phyloP scores from a whole-genome alignment of 2,113 vertebrate genomes.

The Ancistrus triradiatus region DNA sequence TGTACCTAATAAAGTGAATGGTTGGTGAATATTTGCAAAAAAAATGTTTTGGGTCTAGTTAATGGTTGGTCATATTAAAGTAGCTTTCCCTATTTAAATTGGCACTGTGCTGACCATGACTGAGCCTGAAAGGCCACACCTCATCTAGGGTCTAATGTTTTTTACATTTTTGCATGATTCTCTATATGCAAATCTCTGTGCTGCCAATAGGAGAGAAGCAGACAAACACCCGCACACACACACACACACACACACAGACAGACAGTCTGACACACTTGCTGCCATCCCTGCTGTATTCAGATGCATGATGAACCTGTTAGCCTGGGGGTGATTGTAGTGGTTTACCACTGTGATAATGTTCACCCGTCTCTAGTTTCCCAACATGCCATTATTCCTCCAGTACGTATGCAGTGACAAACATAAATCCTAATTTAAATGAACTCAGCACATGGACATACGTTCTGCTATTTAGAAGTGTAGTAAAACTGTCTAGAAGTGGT shows the following conservation, averaged over 20 bases:
- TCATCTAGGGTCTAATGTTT: too few species aligned
- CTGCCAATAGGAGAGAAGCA: not conserved
- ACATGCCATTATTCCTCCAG: conserved; percentile 65
- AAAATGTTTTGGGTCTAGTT: too few species aligned
- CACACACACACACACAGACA: conserved; percentile 14
- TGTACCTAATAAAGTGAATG: too few species aligned
- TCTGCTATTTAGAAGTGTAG: too few species aligned
- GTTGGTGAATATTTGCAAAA: too few species aligned
- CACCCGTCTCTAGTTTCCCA: conserved; percentile 65
- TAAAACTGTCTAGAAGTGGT: not conserved
- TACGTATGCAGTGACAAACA: conserved; percentile 68
- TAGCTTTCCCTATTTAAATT: too few species aligned
- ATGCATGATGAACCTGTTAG: conserved; percentile 51
- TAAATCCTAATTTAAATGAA: conserved; percentile 63
- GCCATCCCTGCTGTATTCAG: not conserved
- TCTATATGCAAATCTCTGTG: too few species aligned
- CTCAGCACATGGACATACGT: conserved; percentile 46
- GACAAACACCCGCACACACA: conserved; percentile 16
- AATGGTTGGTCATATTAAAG: too few species aligned
- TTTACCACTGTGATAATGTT: conserved; percentile 46
- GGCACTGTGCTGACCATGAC: too few species aligned
- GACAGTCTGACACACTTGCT: not conserved
- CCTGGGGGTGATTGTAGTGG: conserved; percentile 55
- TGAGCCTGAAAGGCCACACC: too few species aligned
- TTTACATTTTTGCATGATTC: too few species aligned